Percentiles rank a stretch among this genome's conserved stretches.
Evolutionary conservation across 2,797 vertebrate species (phyloP).

Genomic region (Triplophysa yarkandensis): DNA sequence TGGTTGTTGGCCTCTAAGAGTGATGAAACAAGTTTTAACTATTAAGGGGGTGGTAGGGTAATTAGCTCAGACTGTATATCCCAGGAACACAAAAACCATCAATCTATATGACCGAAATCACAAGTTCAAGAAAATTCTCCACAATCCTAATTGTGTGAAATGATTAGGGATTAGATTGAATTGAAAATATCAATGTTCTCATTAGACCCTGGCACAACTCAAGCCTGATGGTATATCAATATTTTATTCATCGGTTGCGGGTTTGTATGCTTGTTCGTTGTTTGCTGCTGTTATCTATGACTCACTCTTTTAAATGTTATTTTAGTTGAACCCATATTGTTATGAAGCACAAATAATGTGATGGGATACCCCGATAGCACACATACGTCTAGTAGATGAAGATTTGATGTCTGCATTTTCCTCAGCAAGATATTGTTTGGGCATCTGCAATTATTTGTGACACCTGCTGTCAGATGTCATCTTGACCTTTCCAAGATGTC

Average conservation of each 20-base stretch:
- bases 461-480: too few relatives aligned
- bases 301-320: not conserved
- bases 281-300: not conserved
- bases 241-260: not conserved
- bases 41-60: slow-evolving; percentile 41
- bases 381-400: too few relatives aligned
- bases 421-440: too few relatives aligned
- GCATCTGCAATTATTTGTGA: too few relatives aligned
- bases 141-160: slow-evolving; percentile 52
- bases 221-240: slow-evolving; percentile 2
- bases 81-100: slow-evolving; percentile 69
- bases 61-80: slow-evolving; percentile 73
- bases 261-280: not conserved
- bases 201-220: slow-evolving; percentile 17
- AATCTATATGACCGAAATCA: slow-evolving; percentile 66
- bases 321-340: not conserved
- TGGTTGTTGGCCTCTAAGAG: slow-evolving; percentile 27
- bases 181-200: slow-evolving; percentile 29
- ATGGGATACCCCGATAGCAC: not conserved
- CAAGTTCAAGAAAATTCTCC: slow-evolving; percentile 69
- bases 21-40: slow-evolving; percentile 37
- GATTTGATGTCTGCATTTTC: too few relatives aligned
- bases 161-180: slow-evolving; percentile 30
- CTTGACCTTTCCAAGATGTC: too few relatives aligned
- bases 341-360: not conserved